phyloP scores from a whole-genome alignment of 2,797 vertebrate species.

The Hyperoplus lanceolatus region DNA sequence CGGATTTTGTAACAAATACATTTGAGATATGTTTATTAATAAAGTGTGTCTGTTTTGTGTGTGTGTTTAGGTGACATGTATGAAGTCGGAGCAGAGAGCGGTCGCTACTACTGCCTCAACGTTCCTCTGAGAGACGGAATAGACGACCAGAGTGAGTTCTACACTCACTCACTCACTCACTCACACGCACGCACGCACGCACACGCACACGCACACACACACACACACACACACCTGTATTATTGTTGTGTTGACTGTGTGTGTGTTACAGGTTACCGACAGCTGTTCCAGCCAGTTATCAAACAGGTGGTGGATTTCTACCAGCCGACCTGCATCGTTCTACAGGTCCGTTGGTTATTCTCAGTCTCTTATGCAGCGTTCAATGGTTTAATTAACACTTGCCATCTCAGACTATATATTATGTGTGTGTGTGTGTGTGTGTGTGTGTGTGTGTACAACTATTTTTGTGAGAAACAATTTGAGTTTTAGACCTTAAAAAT shows the following conservation, averaged over 20 bases:
- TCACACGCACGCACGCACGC: too few species aligned
- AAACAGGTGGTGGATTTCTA: constrained; percentile 99
- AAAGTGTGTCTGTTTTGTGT: constrained; percentile 11
- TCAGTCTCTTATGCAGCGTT: not conserved
- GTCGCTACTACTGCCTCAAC: constrained; percentile 97
- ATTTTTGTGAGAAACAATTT: too few species aligned
- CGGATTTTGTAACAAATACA: too few species aligned
- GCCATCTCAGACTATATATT: not conserved
- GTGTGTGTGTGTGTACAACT: not conserved
- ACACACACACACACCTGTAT: too few species aligned
- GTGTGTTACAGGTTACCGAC: constrained; percentile 91
- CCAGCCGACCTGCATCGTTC: constrained; percentile 97
- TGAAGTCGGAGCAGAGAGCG: constrained; percentile 97
- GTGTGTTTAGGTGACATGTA: constrained; percentile 94
- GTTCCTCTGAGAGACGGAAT: constrained; percentile 97
- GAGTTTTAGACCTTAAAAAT: too few species aligned
- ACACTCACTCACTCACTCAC: not conserved
- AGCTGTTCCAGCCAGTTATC: constrained; percentile 98
- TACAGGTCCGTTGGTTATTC: constrained; percentile 88
- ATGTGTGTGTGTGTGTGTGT: not conserved
- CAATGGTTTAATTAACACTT: not conserved
- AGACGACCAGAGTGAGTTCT: constrained; percentile 95
- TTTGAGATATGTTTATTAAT: not conserved
- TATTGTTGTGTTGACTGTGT: constrained; percentile 47
- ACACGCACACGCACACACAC: too few species aligned